Evolutionary conservation across 2,888 invertebrate species (phyloP).

Genomic region (Stomorhina lunata): DNA sequence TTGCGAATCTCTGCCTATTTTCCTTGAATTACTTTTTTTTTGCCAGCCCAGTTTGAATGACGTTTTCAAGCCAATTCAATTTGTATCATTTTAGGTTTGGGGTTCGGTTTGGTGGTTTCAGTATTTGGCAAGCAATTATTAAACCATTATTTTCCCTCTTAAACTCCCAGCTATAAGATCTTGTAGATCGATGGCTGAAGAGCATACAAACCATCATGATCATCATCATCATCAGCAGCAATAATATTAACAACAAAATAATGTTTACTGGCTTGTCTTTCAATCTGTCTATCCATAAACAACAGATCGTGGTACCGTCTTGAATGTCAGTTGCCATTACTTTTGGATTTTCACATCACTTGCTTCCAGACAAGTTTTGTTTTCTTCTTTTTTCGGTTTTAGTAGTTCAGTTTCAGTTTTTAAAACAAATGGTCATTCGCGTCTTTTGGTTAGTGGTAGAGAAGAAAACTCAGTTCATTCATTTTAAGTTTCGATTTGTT

Average conservation of each 20-base stretch:
- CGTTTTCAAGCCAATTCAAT: conserved; percentile 64
- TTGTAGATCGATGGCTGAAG: conserved; percentile 61
- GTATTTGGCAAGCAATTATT: conserved; percentile 64
- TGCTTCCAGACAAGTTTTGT: conserved; percentile 57
- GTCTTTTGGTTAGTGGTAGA: conserved; percentile 36
- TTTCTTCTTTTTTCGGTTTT: background rate
- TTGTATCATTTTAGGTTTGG: conserved; percentile 55
- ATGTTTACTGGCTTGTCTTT: conserved; percentile 66
- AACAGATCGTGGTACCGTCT: conserved; percentile 66
- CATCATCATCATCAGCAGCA: background rate
- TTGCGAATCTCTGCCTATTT: conserved; percentile 34
- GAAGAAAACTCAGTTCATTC: conserved; percentile 18
- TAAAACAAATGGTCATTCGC: conserved; percentile 51
- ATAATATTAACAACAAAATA: conserved; percentile 44
- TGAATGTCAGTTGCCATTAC: conserved; percentile 66
- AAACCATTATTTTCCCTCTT: conserved; percentile 47
- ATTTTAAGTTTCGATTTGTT: conserved; percentile 54
- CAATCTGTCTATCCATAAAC: conserved; percentile 66
- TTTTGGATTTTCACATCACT: conserved; percentile 65
- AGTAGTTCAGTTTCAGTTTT: conserved; percentile 3
- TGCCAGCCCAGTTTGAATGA: conserved; percentile 56
- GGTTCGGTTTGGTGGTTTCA: conserved; percentile 17
- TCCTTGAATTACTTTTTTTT: conserved; percentile 14
- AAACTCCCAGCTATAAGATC: conserved; percentile 41
- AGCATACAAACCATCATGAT: background rate